phyloP scores from a whole-genome alignment of 1,140 invertebrate species.

The Meloidogyne floridensis region DNA sequence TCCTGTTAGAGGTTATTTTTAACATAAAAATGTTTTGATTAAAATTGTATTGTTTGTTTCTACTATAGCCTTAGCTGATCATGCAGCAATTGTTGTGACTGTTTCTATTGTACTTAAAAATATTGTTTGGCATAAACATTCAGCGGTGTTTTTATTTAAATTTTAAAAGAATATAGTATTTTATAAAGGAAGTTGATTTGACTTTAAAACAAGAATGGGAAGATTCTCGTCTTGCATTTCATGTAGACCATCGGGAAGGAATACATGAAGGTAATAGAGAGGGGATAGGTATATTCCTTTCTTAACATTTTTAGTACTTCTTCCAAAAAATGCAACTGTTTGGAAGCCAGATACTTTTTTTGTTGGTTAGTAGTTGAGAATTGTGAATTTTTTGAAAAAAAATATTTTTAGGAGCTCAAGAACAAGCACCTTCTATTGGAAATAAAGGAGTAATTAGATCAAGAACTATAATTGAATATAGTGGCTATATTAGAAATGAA shows the following conservation, averaged over 20 bases:
- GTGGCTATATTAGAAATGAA: slow-evolving; percentile 34
- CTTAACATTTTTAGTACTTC: background rate
- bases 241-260: slow-evolving; percentile 57
- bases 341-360: slow-evolving; percentile 64
- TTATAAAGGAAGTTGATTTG: slow-evolving; percentile 56
- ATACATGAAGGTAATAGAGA: slow-evolving; percentile 47
- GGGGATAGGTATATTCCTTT: too few species aligned
- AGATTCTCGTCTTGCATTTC: slow-evolving; percentile 58
- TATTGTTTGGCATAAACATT: slow-evolving; percentile 50
- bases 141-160: slow-evolving; percentile 42
- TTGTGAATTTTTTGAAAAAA: background rate
- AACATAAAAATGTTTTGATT: background rate
- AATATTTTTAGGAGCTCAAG: slow-evolving; percentile 17
- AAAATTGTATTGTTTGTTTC: background rate
- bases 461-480: slow-evolving; percentile 36
- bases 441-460: background rate
- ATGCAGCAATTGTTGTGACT: slow-evolving; percentile 62
- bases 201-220: slow-evolving; percentile 61
- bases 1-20: slow-evolving; percentile 52
- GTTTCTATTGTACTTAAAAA: slow-evolving; percentile 56
- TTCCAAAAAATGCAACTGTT: slow-evolving; percentile 51
- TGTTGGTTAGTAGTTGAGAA: slow-evolving; percentile 11
- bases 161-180: background rate
- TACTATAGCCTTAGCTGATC: slow-evolving; percentile 55
- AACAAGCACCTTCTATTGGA: slow-evolving; percentile 13